These are phyloP conservation scores for Cyanoderma ruficeps DNA, from an alignment of 2,113 vertebrate genomes.

Conservation along the genomic window DNA sequence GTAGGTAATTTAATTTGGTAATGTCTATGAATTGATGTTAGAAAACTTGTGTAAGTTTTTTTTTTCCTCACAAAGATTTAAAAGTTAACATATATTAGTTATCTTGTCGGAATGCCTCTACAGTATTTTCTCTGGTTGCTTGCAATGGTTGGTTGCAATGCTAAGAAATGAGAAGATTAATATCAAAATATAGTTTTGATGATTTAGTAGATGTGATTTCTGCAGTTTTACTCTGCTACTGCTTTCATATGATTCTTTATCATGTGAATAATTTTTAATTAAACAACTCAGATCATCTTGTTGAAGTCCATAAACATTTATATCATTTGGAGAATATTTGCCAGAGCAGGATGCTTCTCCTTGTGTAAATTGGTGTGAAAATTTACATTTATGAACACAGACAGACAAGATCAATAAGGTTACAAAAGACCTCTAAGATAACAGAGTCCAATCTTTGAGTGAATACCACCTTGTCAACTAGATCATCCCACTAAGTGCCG, in stretches of 20 bases:
- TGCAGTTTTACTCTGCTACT: neutral
- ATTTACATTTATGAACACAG: neutral
- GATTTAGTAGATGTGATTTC: neutral
- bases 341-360: neutral
- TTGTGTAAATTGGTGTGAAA: neutral
- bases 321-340: neutral
- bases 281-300: neutral
- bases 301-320: neutral
- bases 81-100: neutral
- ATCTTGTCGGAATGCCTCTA: neutral
- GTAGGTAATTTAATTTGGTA: neutral
- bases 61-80: neutral
- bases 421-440: neutral
- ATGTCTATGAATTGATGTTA: neutral
- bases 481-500: neutral
- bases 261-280: neutral
- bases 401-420: neutral
- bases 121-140: neutral
- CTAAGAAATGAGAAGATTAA: neutral
- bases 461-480: neutral
- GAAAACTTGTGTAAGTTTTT: neutral
- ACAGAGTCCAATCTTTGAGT: neutral
- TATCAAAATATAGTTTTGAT: neutral
- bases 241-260: neutral
- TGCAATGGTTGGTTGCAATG: too few relatives aligned